Conservation (phyloP, 2,797 vertebrate species). For the Macropus fuliginosus region DNA sequence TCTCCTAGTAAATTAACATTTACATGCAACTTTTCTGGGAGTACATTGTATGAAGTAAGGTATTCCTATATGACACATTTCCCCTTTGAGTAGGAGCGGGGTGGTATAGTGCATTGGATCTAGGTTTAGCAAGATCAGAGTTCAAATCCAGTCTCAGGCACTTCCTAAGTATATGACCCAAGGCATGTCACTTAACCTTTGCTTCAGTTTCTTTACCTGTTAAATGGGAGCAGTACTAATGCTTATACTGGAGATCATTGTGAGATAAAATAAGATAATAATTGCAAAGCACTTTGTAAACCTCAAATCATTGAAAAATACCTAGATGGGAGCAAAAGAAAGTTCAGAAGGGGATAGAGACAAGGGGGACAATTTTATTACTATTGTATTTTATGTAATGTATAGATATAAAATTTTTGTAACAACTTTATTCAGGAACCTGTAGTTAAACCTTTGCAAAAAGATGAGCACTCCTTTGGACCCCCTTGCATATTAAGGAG, state of each 20-base stretch:
- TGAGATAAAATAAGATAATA: neutral
- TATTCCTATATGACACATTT: neutral
- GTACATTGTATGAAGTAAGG: neutral
- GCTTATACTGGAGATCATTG: neutral
- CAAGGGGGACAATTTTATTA: neutral
- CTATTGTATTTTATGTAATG: neutral
- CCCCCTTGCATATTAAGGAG: neutral
- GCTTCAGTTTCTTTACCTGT: neutral
- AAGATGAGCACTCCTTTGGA: slow-evolving; percentile 1
- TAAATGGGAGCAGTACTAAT: neutral
- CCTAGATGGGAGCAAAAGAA: neutral
- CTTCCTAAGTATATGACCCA: neutral
- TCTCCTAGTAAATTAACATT: neutral
- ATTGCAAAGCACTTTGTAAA: neutral
- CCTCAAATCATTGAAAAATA: neutral
- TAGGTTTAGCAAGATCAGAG: neutral
- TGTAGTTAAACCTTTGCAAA: neutral
- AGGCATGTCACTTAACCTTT: neutral
- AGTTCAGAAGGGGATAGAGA: neutral
- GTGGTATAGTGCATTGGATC: neutral
- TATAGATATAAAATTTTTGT: neutral
- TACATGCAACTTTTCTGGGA: neutral
- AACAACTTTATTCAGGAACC: slow-evolving; percentile 12
- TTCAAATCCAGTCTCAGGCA: neutral
- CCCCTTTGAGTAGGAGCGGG: neutral